A percentile compares a stretch with the other conserved stretches of the same genome.
Evolutionary conservation across 1,140 invertebrate genomes (phyloP).

Genomic region (Cecropterus lyciades): DNA sequence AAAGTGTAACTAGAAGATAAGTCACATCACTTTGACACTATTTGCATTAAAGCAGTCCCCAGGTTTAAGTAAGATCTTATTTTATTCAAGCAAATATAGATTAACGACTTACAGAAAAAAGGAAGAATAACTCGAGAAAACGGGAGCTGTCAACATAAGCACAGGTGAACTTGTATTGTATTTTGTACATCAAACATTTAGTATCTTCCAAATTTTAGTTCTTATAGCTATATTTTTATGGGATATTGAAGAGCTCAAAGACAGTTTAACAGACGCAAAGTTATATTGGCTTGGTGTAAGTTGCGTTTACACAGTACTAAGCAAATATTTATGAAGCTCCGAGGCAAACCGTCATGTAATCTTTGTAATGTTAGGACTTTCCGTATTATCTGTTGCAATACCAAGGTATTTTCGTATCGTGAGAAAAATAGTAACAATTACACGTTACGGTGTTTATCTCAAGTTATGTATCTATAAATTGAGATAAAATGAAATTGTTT

Average conservation of each 20-base stretch:
- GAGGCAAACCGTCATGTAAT: conserved; percentile 61
- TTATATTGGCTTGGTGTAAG: conserved; percentile 44
- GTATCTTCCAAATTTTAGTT: conserved; percentile 17
- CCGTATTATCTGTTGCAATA: conserved; percentile 63
- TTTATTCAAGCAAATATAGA: conserved; percentile 49
- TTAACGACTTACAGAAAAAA: conserved; percentile 60
- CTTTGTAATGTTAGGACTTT: conserved; percentile 48
- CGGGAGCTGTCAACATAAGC: conserved; percentile 61
- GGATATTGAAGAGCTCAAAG: neutral
- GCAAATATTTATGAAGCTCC: conserved; percentile 65
- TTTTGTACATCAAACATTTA: neutral
- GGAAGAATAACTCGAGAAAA: conserved; percentile 57
- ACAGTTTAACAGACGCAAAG: conserved; percentile 22
- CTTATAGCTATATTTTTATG: conserved; percentile 20
- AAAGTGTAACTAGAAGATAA: neutral
- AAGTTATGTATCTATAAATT: no score
- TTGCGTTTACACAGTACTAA: conserved; percentile 58
- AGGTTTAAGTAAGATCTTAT: conserved; percentile 14
- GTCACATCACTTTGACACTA: conserved; percentile 8
- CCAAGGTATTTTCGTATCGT: conserved; percentile 39
- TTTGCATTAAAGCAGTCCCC: conserved; percentile 8
- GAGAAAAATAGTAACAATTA: conserved; percentile 40
- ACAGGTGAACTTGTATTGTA: conserved; percentile 46
- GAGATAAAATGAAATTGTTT: conserved; percentile 4
- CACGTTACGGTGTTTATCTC: neutral